Evolutionary conservation across 2,888 invertebrate species (phyloP).

Genomic region (Salticus scenicus): DNA sequence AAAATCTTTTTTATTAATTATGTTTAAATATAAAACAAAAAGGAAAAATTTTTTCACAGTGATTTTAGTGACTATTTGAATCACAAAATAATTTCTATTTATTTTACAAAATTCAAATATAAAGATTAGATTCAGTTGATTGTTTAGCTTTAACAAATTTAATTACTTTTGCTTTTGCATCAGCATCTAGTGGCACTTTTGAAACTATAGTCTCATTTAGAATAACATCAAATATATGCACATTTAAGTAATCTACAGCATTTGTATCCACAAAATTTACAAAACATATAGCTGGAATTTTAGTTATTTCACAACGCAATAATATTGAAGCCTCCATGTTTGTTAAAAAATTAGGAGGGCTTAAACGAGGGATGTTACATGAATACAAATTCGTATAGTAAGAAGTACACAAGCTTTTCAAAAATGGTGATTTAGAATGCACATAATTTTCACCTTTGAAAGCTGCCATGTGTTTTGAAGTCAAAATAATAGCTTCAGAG

Average conservation of each 20-base stretch:
- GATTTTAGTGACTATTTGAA: too few relatives aligned
- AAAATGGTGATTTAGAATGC: conserved; percentile 8
- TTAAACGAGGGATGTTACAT: conserved; percentile 5
- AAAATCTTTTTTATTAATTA: too few relatives aligned
- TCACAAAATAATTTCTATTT: too few relatives aligned
- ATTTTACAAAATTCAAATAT: conserved; percentile 20
- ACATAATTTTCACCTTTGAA: conserved; percentile 9
- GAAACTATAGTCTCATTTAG: neutral
- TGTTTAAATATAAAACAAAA: too few relatives aligned
- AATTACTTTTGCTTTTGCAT: conserved; percentile 21
- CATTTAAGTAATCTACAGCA: conserved; percentile 20
- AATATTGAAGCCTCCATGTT: conserved; percentile 37
- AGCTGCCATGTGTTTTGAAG: conserved; percentile 25
- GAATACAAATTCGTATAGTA: neutral
- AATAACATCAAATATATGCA: conserved; percentile 29
- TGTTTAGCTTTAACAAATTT: conserved; percentile 1
- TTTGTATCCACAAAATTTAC: conserved; percentile 27
- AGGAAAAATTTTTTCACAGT: too few relatives aligned
- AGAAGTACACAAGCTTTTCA: conserved; percentile 27
- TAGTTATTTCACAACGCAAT: conserved; percentile 16
- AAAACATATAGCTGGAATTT: conserved; percentile 28
- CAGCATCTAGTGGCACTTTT: neutral
- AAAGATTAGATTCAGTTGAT: conserved; percentile 32
- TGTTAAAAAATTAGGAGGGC: conserved; percentile 37
- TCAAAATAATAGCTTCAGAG: conserved; percentile 13